phyloP scores from a whole-genome alignment of 1,140 invertebrate genomes.

The Atta colombica region DNA sequence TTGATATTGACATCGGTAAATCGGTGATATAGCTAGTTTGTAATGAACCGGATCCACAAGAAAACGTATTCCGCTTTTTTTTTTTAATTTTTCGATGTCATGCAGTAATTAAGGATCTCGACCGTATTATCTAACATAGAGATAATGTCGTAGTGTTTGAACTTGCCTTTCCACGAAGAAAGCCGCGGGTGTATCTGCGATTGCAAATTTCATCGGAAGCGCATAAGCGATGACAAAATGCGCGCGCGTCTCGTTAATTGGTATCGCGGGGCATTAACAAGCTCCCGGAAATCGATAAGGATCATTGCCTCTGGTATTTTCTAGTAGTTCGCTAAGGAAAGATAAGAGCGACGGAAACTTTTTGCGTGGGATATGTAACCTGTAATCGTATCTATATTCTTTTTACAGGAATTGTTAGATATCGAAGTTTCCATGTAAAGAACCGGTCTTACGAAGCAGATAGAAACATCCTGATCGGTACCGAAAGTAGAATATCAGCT shows the following conservation, averaged over 20 bases:
- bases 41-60: slow-evolving; percentile 8
- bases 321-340: slow-evolving; percentile 1
- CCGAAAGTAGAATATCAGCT: slow-evolving; percentile 41
- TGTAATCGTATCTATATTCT: slow-evolving; percentile 11
- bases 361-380: slow-evolving; percentile 12
- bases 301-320: slow-evolving; percentile 1
- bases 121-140: slow-evolving; percentile 2
- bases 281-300: slow-evolving; percentile 42
- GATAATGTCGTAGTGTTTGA: slow-evolving; percentile 3
- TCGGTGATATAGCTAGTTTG: neutral
- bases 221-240: slow-evolving; percentile 2
- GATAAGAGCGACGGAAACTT: slow-evolving; percentile 36
- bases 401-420: slow-evolving; percentile 36
- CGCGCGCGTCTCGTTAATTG: slow-evolving; percentile 21
- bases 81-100: neutral
- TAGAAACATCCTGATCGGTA: slow-evolving; percentile 21
- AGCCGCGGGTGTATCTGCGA: neutral
- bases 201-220: slow-evolving; percentile 7
- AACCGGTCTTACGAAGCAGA: slow-evolving; percentile 27
- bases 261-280: slow-evolving; percentile 31
- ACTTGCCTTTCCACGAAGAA: neutral
- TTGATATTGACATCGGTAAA: slow-evolving; percentile 5
- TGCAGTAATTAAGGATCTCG: slow-evolving; percentile 22
- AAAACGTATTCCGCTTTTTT: neutral
- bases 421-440: slow-evolving; percentile 9